Conservation (phyloP, 2,888 invertebrate species). For the Mermis nigrescens region DNA sequence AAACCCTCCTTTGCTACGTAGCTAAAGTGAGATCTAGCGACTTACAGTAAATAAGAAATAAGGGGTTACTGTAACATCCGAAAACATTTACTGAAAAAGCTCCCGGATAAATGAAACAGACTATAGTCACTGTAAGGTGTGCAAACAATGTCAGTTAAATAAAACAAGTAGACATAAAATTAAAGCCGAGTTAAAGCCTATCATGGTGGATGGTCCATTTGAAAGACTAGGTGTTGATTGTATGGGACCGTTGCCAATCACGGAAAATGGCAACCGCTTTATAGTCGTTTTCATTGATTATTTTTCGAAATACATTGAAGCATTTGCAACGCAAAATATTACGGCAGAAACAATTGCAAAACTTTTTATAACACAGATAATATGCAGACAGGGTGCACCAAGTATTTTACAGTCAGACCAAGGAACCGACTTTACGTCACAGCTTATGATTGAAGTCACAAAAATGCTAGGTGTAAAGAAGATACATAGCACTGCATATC, state of each 20-base stretch:
- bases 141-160: neutral
- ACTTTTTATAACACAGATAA: conserved; percentile 10
- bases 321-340: conserved; percentile 25
- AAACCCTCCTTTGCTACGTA: too few species aligned
- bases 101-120: too few species aligned
- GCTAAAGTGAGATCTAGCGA: too few species aligned
- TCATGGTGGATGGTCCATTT: conserved; percentile 16
- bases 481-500: conserved; percentile 10
- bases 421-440: neutral
- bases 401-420: neutral
- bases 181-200: conserved; percentile 10
- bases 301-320: conserved; percentile 18
- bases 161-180: neutral
- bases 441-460: neutral
- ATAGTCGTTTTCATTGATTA: conserved; percentile 17
- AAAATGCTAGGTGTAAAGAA: neutral
- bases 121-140: neutral
- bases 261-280: conserved; percentile 15
- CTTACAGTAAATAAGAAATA: too few species aligned
- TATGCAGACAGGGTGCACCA: neutral
- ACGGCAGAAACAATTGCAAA: conserved; percentile 24
- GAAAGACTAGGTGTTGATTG: conserved; percentile 17
- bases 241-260: conserved; percentile 18
- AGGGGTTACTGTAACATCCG: too few species aligned
- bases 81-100: too few species aligned